Evolutionary conservation across 2,888 invertebrate genomes (phyloP).

Genomic region (Myathropa florea): DNA sequence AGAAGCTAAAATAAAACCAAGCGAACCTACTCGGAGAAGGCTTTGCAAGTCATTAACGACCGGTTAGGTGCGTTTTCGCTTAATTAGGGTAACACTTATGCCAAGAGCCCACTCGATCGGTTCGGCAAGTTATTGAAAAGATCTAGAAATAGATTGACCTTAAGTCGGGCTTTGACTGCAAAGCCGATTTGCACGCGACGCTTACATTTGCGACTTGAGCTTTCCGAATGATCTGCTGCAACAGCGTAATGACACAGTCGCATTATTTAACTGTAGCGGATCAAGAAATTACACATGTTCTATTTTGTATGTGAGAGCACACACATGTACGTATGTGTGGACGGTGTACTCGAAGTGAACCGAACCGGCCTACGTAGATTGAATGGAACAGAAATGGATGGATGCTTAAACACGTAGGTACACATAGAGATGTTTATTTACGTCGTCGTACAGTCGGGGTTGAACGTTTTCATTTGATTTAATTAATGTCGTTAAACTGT

Average conservation of each 20-base stretch:
- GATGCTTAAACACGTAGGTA: background rate
- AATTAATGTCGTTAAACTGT: constrained; percentile 15
- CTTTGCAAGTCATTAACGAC: constrained; percentile 40
- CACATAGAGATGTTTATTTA: background rate
- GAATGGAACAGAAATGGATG: constrained; percentile 14
- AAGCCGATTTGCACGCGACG: background rate
- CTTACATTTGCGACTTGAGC: constrained; percentile 12
- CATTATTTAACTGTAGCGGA: constrained; percentile 29
- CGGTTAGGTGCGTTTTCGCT: constrained; percentile 41
- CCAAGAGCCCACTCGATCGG: constrained; percentile 3
- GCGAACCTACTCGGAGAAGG: background rate
- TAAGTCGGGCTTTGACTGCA: constrained; percentile 28
- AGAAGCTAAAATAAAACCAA: constrained; percentile 37
- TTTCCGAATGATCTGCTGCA: background rate
- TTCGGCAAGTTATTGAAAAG: background rate
- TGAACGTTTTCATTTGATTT: constrained; percentile 15
- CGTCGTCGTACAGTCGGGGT: constrained; percentile 27
- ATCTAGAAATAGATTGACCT: constrained; percentile 61
- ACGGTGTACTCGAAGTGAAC: too few relatives aligned
- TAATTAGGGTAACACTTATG: constrained; percentile 48
- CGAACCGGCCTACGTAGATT: background rate
- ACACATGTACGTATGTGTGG: background rate
- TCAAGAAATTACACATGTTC: constrained; percentile 24
- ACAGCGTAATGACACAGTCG: constrained; percentile 5
- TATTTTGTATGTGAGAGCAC: constrained; percentile 1